Evolutionary conservation across 92 coral and sea anemone species (phyloP), one percentile per base, ranked within the genome.

Genomic region (Micromussa lordhowensis): DNA sequence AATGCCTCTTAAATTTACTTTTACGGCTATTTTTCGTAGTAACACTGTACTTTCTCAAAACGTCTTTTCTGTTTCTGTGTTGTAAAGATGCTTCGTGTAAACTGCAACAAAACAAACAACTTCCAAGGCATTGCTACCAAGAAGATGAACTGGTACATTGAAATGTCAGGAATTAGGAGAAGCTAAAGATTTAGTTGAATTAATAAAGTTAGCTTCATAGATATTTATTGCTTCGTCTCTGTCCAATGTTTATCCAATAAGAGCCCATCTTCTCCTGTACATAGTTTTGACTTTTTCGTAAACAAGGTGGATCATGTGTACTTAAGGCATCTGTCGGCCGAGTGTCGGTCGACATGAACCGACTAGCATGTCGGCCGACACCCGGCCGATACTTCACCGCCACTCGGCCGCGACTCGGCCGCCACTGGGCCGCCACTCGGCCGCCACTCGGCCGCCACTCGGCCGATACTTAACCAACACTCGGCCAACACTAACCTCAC

Each of bases 281-380:
- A 82, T 1, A 24, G 26, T 82, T 82, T 82, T 82, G 0, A 82
- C 85, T 44, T 82, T 82, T 19, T 82, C 85, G 22, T 82, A 82
- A 14, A 48, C 22, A 1, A n/a, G n/a, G n/a, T n/a, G n/a, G n/a
- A n/a, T n/a, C n/a, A n/a, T n/a, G n/a, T n/a, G n/a, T n/a, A n/a
- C n/a, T n/a, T n/a, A n/a, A n/a, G n/a, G n/a, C n/a, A n/a, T n/a
- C n/a, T n/a, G n/a, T n/a, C n/a, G n/a, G n/a, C n/a, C n/a, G n/a
- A n/a, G n/a, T n/a, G n/a, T n/a, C n/a, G n/a, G n/a, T n/a, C n/a
- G n/a, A n/a, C n/a, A n/a, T n/a, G n/a, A n/a, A n/a, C n/a, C n/a
- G n/a, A n/a, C n/a, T n/a, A n/a, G n/a, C n/a, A n/a, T n/a, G n/a
- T n/a, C n/a, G n/a, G n/a, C n/a, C n/a, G n/a, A n/a, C n/a, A n/a